Percentiles rank a stretch among this genome's conserved stretches.
Evolutionary conservation across 2,888 invertebrate genomes (phyloP).

Genomic region (Congeria kusceri): DNA sequence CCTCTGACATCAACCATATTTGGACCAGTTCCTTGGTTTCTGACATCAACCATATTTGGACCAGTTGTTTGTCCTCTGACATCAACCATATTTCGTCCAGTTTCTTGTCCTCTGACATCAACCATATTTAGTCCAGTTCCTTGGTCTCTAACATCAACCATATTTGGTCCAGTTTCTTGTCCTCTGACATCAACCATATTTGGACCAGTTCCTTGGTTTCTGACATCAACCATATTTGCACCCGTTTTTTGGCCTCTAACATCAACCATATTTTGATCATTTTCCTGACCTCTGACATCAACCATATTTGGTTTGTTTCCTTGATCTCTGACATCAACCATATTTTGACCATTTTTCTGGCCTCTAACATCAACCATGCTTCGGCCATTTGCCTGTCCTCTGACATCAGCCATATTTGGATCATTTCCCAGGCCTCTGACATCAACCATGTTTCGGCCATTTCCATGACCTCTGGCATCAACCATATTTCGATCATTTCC

Average conservation of each 20-base stretch:
- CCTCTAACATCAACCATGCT: slow-evolving; percentile 1
- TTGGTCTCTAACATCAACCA: background rate
- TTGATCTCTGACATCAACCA: background rate
- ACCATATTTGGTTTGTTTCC: background rate
- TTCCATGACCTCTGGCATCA: background rate
- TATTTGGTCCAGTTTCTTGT: slow-evolving; percentile 1
- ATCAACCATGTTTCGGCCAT: background rate
- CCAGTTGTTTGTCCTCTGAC: background rate
- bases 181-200: slow-evolving; percentile 27
- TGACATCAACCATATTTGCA: slow-evolving; percentile 4
- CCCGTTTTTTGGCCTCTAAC: background rate
- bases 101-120: slow-evolving; percentile 11
- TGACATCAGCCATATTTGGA: background rate
- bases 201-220: background rate
- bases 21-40: background rate
- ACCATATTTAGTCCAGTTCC: slow-evolving; percentile 14
- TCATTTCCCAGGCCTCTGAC: background rate
- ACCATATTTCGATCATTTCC: background rate
- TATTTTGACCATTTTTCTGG: background rate
- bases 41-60: slow-evolving; percentile 5
- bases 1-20: slow-evolving; percentile 18
- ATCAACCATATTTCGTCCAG: slow-evolving; percentile 10
- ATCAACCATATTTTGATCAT: slow-evolving; percentile 19
- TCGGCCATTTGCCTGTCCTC: background rate
- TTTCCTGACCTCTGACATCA: background rate